These are phyloP conservation scores for Harmothoe impar DNA, from an alignment of 2,888 invertebrate genomes.

Conservation along the genomic window DNA sequence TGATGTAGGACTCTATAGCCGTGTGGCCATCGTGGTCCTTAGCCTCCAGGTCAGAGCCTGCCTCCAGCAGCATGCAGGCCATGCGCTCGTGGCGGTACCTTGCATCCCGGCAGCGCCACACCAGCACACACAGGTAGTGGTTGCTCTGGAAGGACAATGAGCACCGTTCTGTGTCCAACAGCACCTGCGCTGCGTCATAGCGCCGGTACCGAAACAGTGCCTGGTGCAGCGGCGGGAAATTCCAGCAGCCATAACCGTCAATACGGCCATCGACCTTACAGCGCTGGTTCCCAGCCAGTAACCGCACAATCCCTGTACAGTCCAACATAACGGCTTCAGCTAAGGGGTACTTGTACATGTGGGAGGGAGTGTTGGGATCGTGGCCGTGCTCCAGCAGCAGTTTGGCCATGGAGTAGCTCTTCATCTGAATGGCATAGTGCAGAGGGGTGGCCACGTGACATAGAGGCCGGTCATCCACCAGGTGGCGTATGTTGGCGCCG, in stretches of 20 bases:
- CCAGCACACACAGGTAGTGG: constrained; percentile 44
- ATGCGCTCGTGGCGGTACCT: neutral
- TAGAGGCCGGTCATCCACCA: constrained; percentile 59
- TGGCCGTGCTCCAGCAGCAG: constrained; percentile 52
- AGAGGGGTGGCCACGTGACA: constrained; percentile 57
- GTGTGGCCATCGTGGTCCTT: constrained; percentile 9
- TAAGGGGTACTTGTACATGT: constrained; percentile 53
- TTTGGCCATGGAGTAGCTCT: constrained; percentile 42
- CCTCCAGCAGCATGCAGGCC: constrained; percentile 53
- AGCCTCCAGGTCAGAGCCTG: constrained; percentile 41
- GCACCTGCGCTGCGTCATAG: constrained; percentile 18
- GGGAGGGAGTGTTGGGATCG: constrained; percentile 58
- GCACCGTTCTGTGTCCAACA: constrained; percentile 46
- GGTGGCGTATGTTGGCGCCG: constrained; percentile 47
- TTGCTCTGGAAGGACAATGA: constrained; percentile 14
- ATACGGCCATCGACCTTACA: constrained; percentile 3
- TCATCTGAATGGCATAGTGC: constrained; percentile 56
- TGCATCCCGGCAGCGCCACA: constrained; percentile 21
- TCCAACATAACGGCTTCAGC: constrained; percentile 20
- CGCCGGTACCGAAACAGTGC: constrained; percentile 44
- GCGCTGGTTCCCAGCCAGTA: neutral
- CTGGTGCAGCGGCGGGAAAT: constrained; percentile 60
- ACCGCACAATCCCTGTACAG: neutral
- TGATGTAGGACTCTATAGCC: constrained; percentile 18
- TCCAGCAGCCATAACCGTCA: constrained; percentile 3